Evolutionary conservation across 2,113 vertebrate genomes (phyloP), one percentile per base, ranked within the genome.

Genomic region (Mellivora capensis): DNA sequence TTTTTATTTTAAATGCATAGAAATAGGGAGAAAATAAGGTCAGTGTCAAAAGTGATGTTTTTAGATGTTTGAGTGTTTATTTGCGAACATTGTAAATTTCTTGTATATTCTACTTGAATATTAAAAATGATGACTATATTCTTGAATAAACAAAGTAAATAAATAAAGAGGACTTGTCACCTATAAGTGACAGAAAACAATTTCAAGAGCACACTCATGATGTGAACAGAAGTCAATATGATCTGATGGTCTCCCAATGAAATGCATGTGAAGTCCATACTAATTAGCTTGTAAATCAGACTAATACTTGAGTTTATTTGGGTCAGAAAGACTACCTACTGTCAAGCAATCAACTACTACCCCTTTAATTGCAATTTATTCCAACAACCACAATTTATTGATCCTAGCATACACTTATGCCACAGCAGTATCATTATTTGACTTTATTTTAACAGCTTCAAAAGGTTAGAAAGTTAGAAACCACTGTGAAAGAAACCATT

Each of bases 351-450:
- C 94, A 93, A 97, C 93, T 17, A 47, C 88, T 91, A 83, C 79
- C 62, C 42, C 87, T 97, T 97, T 98, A 98, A 98, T 97, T 97
- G 97, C 96, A 97, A 93, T 98, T 98, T 98, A 97, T 97, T 97
- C 82, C 94, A 96, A 94, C 91, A 97, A 89, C 93, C 88, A 94
- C 96, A 96, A 97, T 95, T 81, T 98, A 98, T 98, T 95, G 98
- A 98, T 98, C 87, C 88, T 93, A 83, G 91, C 93, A 91, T 98
- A 96, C 97, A 97, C 98, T 98, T 97, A 96, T 91, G 91, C 79
- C 98, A 96, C 97, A 97, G 98, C 96, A 97, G 98, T 98, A 93
- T 91, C 97, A 80, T 97, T 98, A 98, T 96, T 97, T 91, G 96
- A 97, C 93, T 97, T 97, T 93, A 97, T 98, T 97, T 97, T 97